Base-by-base conservation (phyloP, 2,113 vertebrate species). In the Rhodinocichla rosea region DNA sequence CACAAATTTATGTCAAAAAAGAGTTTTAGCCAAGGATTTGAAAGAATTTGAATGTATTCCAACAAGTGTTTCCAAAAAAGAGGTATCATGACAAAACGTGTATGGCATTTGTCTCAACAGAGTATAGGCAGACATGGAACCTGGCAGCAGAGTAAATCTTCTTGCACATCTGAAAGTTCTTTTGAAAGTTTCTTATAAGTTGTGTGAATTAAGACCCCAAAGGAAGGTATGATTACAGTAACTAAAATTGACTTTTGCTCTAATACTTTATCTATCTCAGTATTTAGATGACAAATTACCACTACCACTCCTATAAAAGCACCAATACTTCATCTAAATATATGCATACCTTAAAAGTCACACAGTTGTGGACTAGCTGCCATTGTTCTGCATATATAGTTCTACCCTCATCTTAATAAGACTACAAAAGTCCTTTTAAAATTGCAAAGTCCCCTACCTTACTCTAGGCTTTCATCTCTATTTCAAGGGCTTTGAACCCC, bases 41-140 rank as follows among this genome's bases (percentile, higher is more conserved):
- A 69, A 93, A 74, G 7, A 69, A 68, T 44, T 60, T 74, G 15
- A 73, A 14, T 23, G 21, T 26, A 20, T n/a, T 10, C 9, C 50
- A 20, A n/a, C 2, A 62, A 39, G 7, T 8, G 11, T 49, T 75
- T 78, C 32, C 37, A 63, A 77, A 35, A 30, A 90, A 74, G 49
- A 45, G 5, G 13, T 4, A 69, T 16, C 2, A 11, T 27, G 32
- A 71, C 11, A 75, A 17, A 49, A 75, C 4, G 1, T 0, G 0
- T 53, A 56, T 2, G 5, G 28, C 13, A 40, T 33, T 90, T 82
- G 18, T 24, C 24, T 75, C 56, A 82, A 42, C 60, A 82, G 10
- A 60, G 45, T 56, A 78, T 7, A 65, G 24, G 45, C 12, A 57
- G 37, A 44, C 49, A 24, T 1, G 20, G 32, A 71, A 52, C 9